Evolutionary conservation across 2,113 vertebrate species (phyloP), one percentile per base, ranked within the genome.

Genomic region (Cebus imitator): DNA sequence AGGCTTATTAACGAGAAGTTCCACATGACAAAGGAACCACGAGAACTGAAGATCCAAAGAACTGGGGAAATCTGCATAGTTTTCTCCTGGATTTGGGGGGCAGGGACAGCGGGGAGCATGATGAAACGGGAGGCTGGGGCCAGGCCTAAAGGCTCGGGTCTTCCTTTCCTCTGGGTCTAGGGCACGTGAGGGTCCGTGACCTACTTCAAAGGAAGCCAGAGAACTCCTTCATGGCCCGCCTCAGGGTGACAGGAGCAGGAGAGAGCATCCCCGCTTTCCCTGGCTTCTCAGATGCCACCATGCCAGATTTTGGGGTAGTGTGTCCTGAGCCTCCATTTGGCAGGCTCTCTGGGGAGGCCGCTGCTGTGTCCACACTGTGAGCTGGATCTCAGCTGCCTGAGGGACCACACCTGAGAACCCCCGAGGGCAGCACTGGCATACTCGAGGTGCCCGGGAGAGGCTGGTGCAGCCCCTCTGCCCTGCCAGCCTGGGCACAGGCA

Each of bases 381-480:
- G 40, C 66, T 68, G 50, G 0, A 45, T 64, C 11, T 27, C 43
- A 66, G 50, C n/a, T 20, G 30, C 50, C 57, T 7, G 0, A 0
- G 2, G 57, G 50, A 12, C 27, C n/a, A 21, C 43, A 40, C 55
- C 50, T 52, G 96, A 30, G 75, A 72, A 45, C 30, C 43, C 45
- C 25, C 0, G 1, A 76, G 61, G 55, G 7, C 37, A 17, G 25
- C 1, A 9, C 18, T 25, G 5, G 50, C 16, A 35, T 72, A 14
- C 40, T 6, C 1, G 8, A 14, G 12, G 11, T 0, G 16, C 55
- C 37, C 10, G 21, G 68, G 66, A 40, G n/a, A 57, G 40, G 35
- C 73, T 43, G 72, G 20, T 8, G 8, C n/a, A 13, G 35, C 40
- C 70, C 10, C 21, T 14, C 12, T 9, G 12, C 16, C 14, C 68